phyloP scores from a whole-genome alignment of 2,888 invertebrate species.

The Oligia strigilis region DNA sequence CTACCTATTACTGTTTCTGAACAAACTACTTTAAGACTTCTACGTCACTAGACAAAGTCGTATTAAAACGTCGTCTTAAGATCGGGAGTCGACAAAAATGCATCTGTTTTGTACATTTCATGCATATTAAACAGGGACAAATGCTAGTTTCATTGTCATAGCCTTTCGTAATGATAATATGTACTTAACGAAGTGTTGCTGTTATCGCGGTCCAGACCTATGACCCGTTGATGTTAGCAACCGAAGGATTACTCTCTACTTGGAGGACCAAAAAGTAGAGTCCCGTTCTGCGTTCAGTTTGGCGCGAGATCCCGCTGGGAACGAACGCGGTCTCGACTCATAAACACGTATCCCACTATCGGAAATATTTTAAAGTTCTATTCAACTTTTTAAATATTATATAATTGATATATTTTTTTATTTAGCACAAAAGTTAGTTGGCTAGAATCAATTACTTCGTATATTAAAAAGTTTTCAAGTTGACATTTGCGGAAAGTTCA shows the following conservation, averaged over 20 bases:
- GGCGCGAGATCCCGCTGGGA: slow-evolving; percentile 65
- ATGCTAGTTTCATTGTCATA: slow-evolving; percentile 5
- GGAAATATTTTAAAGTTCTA: slow-evolving; percentile 32
- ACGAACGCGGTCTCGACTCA: slow-evolving; percentile 60
- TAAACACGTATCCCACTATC: slow-evolving; percentile 19
- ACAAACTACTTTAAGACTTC: background rate
- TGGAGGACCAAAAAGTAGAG: slow-evolving; percentile 38
- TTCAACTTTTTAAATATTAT: slow-evolving; percentile 14
- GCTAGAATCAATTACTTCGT: background rate
- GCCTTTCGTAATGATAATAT: slow-evolving; percentile 14
- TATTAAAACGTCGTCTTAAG: background rate
- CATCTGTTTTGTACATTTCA: background rate
- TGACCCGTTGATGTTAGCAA: slow-evolving; percentile 25
- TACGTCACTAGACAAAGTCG: background rate
- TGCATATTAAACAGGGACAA: background rate
- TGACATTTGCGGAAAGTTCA: slow-evolving; percentile 23
- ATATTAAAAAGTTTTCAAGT: slow-evolving; percentile 10
- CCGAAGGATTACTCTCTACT: slow-evolving; percentile 46
- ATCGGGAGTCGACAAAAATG: background rate
- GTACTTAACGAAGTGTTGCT: slow-evolving; percentile 17
- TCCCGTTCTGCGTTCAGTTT: slow-evolving; percentile 66
- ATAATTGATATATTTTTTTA: background rate
- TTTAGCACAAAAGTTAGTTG: background rate
- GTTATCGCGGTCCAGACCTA: slow-evolving; percentile 48
- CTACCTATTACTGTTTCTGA: background rate